These are phyloP conservation scores for Fukomys damarensis DNA, from an alignment of 2,113 vertebrate genomes.

Conservation along the genomic window DNA sequence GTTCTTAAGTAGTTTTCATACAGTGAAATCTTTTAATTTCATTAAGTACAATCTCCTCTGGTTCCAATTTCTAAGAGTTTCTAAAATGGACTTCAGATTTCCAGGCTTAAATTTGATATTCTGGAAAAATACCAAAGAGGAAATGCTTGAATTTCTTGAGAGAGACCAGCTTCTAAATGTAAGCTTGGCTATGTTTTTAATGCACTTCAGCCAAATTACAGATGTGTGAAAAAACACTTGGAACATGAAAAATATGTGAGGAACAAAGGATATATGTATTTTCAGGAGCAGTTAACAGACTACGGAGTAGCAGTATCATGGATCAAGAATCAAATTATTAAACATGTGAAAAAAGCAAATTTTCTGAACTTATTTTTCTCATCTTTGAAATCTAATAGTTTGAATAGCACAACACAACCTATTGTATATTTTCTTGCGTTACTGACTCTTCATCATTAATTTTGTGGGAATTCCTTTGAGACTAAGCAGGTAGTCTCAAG, in stretches of 20 bases:
- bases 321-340: not conserved
- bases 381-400: not conserved
- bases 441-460: slow-evolving; percentile 38
- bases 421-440: slow-evolving; percentile 13
- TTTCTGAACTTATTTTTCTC: slow-evolving; percentile 16
- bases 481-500: slow-evolving; percentile 52
- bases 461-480: slow-evolving; percentile 49
- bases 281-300: not conserved
- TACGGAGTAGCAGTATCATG: not conserved
- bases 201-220: slow-evolving; percentile 11
- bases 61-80: slow-evolving; percentile 19
- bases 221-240: slow-evolving; percentile 27
- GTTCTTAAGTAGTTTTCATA: slow-evolving; percentile 27
- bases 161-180: not conserved
- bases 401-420: not conserved
- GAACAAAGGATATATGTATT: not conserved
- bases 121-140: not conserved
- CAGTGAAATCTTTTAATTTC: not conserved
- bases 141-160: not conserved
- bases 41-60: not conserved
- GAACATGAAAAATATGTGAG: not conserved
- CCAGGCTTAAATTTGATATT: not conserved
- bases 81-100: slow-evolving; percentile 20
- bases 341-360: not conserved
- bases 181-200: not conserved